phyloP scores from a whole-genome alignment of 2,113 vertebrate species.

The Oriolus oriolus region DNA sequence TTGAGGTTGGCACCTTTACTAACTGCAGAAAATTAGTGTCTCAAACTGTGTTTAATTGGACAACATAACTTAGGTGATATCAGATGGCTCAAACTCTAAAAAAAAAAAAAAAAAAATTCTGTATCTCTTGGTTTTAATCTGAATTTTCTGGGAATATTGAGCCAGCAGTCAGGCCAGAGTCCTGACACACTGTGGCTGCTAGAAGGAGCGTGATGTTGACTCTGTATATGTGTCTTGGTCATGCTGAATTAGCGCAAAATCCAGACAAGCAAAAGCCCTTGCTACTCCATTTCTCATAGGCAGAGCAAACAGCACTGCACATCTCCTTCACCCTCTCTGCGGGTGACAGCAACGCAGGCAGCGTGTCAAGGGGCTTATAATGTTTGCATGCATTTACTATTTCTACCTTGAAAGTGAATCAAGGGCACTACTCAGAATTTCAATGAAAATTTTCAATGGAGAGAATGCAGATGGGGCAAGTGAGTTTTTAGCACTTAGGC shows the following conservation, averaged over 20 bases:
- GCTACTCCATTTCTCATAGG: neutral
- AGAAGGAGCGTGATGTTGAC: neutral
- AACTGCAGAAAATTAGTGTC: neutral
- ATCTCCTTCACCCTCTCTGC: neutral
- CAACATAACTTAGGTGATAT: neutral
- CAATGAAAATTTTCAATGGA: neutral
- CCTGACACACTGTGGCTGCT: neutral
- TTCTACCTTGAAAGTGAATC: neutral
- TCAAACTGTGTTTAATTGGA: neutral
- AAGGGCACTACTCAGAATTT: neutral
- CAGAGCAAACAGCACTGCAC: neutral
- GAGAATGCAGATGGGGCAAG: neutral
- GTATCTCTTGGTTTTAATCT: neutral
- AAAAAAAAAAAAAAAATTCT: neutral
- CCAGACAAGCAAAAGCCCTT: neutral
- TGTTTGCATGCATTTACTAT: neutral
- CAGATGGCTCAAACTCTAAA: neutral
- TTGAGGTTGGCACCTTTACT: neutral
- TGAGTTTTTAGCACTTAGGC: neutral
- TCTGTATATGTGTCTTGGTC: neutral
- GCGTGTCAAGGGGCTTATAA: neutral
- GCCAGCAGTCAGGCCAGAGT: neutral
- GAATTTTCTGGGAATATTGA: neutral
- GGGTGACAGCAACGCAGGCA: fast-evolving
- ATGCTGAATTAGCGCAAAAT: neutral